These are phyloP conservation scores for Agrochola lychnidis DNA, from an alignment of 2,888 invertebrate genomes.

Conservation along the genomic window DNA sequence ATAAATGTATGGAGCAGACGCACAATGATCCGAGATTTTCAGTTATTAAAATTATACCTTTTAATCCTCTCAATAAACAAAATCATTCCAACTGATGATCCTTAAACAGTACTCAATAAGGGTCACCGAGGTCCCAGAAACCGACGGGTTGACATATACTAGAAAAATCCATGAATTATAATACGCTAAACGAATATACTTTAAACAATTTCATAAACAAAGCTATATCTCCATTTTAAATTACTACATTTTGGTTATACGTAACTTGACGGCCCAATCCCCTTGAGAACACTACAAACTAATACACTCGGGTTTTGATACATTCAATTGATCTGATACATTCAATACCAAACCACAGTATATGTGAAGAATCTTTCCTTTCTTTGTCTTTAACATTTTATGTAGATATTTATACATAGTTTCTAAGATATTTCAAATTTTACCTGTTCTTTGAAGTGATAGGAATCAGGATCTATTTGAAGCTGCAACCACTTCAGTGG, in stretches of 20 bases:
- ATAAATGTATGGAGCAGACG: too few relatives aligned
- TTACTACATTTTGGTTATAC: not conserved
- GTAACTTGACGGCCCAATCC: not conserved
- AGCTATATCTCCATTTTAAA: not conserved
- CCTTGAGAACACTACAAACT: not conserved
- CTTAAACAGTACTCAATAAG: too few relatives aligned
- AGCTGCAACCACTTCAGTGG: conserved; percentile 1
- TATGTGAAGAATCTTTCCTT: not conserved
- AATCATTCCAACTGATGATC: too few relatives aligned
- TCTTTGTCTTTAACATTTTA: not conserved
- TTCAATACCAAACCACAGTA: not conserved
- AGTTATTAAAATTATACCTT: too few relatives aligned
- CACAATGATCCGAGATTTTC: too few relatives aligned
- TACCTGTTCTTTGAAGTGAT: not conserved
- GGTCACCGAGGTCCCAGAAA: not conserved
- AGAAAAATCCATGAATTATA: not conserved
- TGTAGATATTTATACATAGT: not conserved
- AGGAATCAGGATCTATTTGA: conserved; percentile 5
- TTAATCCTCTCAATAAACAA: too few relatives aligned
- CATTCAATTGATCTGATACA: too few relatives aligned
- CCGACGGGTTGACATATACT: not conserved
- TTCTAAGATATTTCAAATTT: conserved; percentile 4
- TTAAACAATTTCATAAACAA: not conserved
- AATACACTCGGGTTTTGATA: not conserved
- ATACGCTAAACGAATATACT: not conserved